Percentiles rank a stretch among this genome's conserved stretches.
Evolutionary conservation across 2,113 vertebrate genomes (phyloP).

Genomic region (Microcebus tavaratra): DNA sequence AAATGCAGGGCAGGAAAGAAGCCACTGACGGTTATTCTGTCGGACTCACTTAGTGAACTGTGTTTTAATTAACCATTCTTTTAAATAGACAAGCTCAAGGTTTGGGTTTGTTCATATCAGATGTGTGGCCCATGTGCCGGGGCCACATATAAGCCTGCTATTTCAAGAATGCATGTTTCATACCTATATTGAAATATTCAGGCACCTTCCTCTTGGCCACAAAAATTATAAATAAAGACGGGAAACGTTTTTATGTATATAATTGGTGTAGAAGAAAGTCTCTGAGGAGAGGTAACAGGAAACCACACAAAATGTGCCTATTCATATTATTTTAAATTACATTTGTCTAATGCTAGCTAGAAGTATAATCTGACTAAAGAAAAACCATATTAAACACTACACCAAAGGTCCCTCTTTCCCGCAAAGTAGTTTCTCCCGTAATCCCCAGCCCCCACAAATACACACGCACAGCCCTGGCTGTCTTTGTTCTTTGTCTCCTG

Average conservation of each 20-base stretch:
- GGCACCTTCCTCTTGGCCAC: not conserved
- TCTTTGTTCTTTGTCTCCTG: not conserved
- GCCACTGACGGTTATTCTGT: fast-evolving
- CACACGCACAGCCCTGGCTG: not conserved
- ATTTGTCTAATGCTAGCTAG: not conserved
- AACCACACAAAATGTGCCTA: not conserved
- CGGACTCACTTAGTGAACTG: not conserved
- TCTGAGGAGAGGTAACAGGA: not conserved
- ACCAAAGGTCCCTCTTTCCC: not conserved
- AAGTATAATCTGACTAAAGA: constrained; percentile 1
- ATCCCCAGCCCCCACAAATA: not conserved
- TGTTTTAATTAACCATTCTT: not conserved
- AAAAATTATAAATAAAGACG: not conserved
- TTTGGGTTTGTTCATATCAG: not conserved
- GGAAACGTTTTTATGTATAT: not conserved
- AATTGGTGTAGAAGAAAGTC: not conserved
- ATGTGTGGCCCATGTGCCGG: not conserved
- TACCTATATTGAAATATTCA: not conserved
- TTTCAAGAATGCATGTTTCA: not conserved
- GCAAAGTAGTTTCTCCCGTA: not conserved
- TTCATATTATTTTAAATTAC: not conserved
- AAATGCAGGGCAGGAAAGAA: not conserved
- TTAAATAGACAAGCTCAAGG: not conserved
- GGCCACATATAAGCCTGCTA: not conserved
- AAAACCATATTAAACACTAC: not conserved